Percentiles rank a stretch among this genome's conserved stretches.
Evolutionary conservation across 2,113 vertebrate genomes (phyloP).

Genomic region (Alethe diademata): DNA sequence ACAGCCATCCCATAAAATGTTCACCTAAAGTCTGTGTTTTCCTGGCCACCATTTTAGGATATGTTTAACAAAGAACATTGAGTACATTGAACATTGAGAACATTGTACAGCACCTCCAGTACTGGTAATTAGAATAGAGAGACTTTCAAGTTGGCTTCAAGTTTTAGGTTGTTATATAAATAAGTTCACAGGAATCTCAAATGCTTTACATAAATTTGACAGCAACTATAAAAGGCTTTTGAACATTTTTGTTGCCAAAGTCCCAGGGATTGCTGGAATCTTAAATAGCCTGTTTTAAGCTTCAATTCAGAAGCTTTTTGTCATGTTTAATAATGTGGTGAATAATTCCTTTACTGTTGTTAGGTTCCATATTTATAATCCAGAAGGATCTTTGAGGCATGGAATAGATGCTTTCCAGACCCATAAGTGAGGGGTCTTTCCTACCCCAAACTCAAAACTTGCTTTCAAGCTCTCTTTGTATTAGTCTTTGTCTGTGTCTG

Average conservation of each 20-base stretch:
- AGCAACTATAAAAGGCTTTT: slow-evolving; percentile 83
- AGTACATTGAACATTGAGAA: background rate
- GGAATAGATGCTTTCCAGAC: slow-evolving; percentile 65
- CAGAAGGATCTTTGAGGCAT: slow-evolving; percentile 67
- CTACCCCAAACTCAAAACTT: slow-evolving; percentile 51
- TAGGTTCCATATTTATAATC: slow-evolving; percentile 70
- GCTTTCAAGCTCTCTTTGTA: slow-evolving; percentile 52
- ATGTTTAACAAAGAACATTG: slow-evolving; percentile 44
- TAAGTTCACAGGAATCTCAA: slow-evolving; percentile 80
- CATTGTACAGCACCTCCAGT: slow-evolving; percentile 60
- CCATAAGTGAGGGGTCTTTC: slow-evolving; percentile 58
- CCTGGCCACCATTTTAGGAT: slow-evolving; percentile 47
- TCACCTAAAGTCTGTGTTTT: background rate
- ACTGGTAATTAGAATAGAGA: slow-evolving; percentile 76
- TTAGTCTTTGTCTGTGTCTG: background rate
- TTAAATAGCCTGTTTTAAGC: slow-evolving; percentile 78
- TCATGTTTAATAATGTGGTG: slow-evolving; percentile 83
- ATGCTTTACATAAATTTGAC: slow-evolving; percentile 82
- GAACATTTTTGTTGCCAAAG: slow-evolving; percentile 82
- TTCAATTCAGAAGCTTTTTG: slow-evolving; percentile 79
- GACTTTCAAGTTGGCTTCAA: slow-evolving; percentile 77
- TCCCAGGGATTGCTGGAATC: slow-evolving; percentile 80
- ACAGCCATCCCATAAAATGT: background rate
- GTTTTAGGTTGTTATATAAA: slow-evolving; percentile 82
- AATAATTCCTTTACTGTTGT: slow-evolving; percentile 76